Conservation (phyloP, 2,797 vertebrate species). For the Ctenopoma kingsleyae region DNA sequence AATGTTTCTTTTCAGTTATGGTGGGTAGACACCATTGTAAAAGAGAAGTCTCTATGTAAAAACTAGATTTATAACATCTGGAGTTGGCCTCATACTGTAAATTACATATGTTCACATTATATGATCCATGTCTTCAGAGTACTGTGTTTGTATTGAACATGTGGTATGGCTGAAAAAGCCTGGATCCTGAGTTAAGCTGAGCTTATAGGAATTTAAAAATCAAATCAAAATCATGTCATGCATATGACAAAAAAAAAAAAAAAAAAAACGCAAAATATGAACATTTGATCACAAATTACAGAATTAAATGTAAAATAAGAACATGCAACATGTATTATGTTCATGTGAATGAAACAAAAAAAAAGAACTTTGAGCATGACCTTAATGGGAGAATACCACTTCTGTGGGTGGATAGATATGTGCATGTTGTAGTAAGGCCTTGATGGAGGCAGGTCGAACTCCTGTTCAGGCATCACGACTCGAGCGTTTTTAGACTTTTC, state of each 20-base stretch:
- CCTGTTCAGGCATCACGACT: constrained; percentile 93
- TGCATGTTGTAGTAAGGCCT: constrained; percentile 85
- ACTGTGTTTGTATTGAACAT: not conserved
- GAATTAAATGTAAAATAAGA: not conserved
- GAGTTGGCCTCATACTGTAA: constrained; percentile 1
- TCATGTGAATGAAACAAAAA: not conserved
- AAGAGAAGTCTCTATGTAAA: constrained; percentile 13
- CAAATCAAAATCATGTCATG: not conserved
- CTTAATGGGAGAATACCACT: constrained; percentile 99
- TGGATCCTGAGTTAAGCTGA: not conserved
- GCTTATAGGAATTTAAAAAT: not conserved
- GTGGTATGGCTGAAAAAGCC: not conserved
- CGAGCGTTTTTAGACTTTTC: constrained; percentile 97
- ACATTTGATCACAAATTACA: not conserved
- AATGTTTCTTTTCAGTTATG: constrained; percentile 4
- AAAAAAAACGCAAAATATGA: not conserved
- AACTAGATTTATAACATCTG: constrained; percentile 31
- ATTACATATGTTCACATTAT: constrained; percentile 23
- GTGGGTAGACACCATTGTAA: not conserved
- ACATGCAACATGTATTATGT: not conserved
- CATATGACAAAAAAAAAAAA: not conserved
- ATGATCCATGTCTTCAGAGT: constrained; percentile 9
- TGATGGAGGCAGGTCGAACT: constrained; percentile 87
- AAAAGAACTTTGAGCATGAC: constrained; percentile 68
- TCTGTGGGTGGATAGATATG: constrained; percentile 81